Percentiles rank a stretch among this genome's conserved stretches.
Evolutionary conservation across 2,797 vertebrate species (phyloP).

Genomic region (Bovichtus diacanthus): DNA sequence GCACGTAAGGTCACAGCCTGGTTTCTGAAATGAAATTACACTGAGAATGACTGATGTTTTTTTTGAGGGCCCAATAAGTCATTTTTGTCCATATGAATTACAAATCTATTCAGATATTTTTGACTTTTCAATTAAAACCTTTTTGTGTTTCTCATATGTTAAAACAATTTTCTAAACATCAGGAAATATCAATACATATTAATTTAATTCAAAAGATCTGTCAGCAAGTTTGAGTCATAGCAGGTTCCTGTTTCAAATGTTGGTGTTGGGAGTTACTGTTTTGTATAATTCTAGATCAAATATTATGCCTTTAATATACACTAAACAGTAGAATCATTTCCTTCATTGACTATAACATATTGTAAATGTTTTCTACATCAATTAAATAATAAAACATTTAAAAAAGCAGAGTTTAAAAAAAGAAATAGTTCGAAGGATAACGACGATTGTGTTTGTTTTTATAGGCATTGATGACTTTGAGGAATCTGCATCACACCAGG

Average conservation of each 20-base stretch:
- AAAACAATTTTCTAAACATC: not conserved
- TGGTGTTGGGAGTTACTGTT: not conserved
- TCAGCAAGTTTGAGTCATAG: not conserved
- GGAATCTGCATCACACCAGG: conserved; percentile 4
- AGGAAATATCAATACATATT: not conserved
- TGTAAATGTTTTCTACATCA: not conserved
- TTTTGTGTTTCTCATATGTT: not conserved
- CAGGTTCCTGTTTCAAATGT: not conserved
- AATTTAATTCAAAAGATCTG: not conserved
- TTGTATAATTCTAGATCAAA: not conserved
- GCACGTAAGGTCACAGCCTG: not conserved
- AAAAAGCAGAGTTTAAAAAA: no score
- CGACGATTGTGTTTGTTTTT: conserved; percentile 47
- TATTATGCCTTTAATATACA: not conserved
- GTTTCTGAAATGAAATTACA: conserved; percentile 10
- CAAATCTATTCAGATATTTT: not conserved
- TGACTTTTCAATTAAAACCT: conserved; percentile 16
- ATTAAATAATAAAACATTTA: not conserved
- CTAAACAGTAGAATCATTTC: not conserved
- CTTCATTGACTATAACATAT: not conserved
- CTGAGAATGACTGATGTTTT: not conserved
- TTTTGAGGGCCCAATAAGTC: not conserved
- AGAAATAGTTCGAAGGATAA: not conserved
- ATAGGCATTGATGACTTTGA: conserved; percentile 15
- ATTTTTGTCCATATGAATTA: not conserved